Base-by-base conservation (phyloP, 2,113 vertebrate species). In the Zapornia atra region DNA sequence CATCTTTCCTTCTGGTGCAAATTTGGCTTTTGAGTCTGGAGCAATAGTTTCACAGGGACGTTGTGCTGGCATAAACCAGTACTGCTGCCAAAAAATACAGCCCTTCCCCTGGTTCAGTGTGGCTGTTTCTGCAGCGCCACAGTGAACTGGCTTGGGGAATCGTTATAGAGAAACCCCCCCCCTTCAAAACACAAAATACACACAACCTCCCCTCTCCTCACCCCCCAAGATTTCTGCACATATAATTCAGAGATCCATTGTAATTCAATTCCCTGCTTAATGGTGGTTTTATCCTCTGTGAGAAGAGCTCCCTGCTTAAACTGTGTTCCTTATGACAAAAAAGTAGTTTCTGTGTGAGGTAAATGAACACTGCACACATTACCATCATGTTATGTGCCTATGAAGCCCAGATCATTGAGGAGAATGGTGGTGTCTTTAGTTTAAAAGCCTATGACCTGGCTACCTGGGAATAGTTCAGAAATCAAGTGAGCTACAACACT, bases 141-240 rank as follows among this genome's bases (percentile, higher is more conserved):
- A 7, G n/a, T 33, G 64, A 59, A n/a, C 13, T 73, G 54, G 46
- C 13, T 2, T 70, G 57, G 40, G 36, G 44, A 88, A 86, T 65
- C n/a, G 4, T 64, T 76, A 51, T 0, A 51, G 56, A 11, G 57
- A 51, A 38, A 21, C 1, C 5, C 17, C 5, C 17, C 38, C 21
- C 1, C 5, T 17, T 8, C 12, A 59, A 59, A 70, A 42, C 38
- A 22, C 12, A 48, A n/a, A 48, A 64, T 56, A 33, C 42, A 69
- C 16, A 65, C 18, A 2, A 5, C 40, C 11, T 6, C 42, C 42
- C 14, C 1, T n/a, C n/a, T n/a, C n/a, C n/a, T n/a, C n/a, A n/a
- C 4, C 17, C 21, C 48, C 19, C 34, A 48, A 82, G 17, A 28
- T 84, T 86, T 82, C 42, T 78, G 56, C 46, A 50, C 20, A 29